Evolutionary conservation across 1,140 invertebrate species (phyloP).

Genomic region (Achroia grisella): DNA sequence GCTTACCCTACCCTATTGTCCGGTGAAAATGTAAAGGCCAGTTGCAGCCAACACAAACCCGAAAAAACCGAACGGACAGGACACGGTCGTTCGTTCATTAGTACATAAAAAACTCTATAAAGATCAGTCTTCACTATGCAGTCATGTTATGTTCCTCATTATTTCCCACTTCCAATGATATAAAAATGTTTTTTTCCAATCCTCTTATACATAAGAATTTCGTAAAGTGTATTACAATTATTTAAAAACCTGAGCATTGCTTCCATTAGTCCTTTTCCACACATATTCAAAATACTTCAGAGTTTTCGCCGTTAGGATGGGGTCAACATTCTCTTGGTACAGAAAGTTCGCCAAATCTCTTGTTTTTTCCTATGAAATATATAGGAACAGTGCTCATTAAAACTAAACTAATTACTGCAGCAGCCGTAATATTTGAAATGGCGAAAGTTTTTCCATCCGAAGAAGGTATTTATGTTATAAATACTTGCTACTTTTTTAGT

Average conservation of each 20-base stretch:
- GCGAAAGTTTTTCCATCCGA: conserved; percentile 22
- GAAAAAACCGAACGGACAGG: too few relatives aligned
- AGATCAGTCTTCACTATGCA: too few relatives aligned
- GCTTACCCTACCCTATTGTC: too few relatives aligned
- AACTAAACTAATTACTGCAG: conserved; percentile 36
- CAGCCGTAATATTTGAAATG: conserved; percentile 38
- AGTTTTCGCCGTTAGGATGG: conserved; percentile 44
- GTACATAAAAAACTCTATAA: too few relatives aligned
- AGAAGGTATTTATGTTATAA: neutral
- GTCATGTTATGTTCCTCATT: too few relatives aligned
- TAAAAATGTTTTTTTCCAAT: too few relatives aligned
- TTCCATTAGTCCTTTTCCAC: conserved; percentile 66
- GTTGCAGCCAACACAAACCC: too few relatives aligned
- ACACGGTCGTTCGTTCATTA: too few relatives aligned
- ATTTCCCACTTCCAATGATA: too few relatives aligned
- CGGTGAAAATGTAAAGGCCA: too few relatives aligned
- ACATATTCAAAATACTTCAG: conserved; percentile 67
- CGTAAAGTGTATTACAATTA: too few relatives aligned
- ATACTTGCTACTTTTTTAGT: neutral
- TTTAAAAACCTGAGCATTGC: conserved; percentile 46
- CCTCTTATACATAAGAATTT: too few relatives aligned
- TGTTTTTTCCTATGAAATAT: conserved; percentile 56
- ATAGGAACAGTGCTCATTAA: conserved; percentile 35
- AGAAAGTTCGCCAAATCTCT: conserved; percentile 59
- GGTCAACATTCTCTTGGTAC: conserved; percentile 57